Conservation (phyloP, 2,888 invertebrate species). For the Caenorhabditis panamensis region DNA sequence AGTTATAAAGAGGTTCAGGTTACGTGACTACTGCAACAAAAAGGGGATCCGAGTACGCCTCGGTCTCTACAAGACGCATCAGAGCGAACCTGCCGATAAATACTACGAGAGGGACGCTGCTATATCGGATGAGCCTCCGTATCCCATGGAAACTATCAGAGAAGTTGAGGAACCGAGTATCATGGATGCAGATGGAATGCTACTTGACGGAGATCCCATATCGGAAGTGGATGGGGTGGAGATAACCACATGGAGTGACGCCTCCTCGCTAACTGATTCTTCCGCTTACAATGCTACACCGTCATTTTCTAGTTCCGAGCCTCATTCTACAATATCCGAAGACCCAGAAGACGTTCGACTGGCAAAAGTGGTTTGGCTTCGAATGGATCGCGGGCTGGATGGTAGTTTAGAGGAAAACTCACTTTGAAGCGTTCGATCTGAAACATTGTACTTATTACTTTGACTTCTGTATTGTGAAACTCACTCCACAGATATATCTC, state of each 20-base stretch:
- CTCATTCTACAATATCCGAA: conserved; percentile 39
- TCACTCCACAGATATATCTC: not conserved
- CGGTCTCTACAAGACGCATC: conserved; percentile 43
- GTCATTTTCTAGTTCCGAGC: conserved; percentile 34
- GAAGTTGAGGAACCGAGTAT: conserved; percentile 32
- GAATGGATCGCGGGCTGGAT: not conserved
- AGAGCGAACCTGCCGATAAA: conserved; percentile 45
- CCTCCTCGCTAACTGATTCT: not conserved
- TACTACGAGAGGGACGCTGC: conserved; percentile 51
- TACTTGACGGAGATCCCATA: conserved; percentile 26
- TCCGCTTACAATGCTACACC: conserved; percentile 33
- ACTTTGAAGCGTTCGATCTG: not conserved
- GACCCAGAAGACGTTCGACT: conserved; percentile 23
- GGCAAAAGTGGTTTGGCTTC: conserved; percentile 43
- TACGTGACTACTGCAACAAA: conserved; percentile 44
- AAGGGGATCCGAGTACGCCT: conserved; percentile 31
- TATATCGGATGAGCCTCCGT: conserved; percentile 28
- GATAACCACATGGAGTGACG: conserved; percentile 26
- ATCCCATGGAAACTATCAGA: conserved; percentile 39
- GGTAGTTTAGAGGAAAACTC: not conserved
- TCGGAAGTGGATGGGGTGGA: conserved; percentile 31
- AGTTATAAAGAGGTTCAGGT: conserved; percentile 6
- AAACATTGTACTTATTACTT: conserved; percentile 6
- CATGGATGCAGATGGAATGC: conserved; percentile 42
- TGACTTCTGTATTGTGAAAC: not conserved